These are phyloP conservation scores for Helogale parvula DNA, from an alignment of 2,113 vertebrate species.

Conservation along the genomic window DNA sequence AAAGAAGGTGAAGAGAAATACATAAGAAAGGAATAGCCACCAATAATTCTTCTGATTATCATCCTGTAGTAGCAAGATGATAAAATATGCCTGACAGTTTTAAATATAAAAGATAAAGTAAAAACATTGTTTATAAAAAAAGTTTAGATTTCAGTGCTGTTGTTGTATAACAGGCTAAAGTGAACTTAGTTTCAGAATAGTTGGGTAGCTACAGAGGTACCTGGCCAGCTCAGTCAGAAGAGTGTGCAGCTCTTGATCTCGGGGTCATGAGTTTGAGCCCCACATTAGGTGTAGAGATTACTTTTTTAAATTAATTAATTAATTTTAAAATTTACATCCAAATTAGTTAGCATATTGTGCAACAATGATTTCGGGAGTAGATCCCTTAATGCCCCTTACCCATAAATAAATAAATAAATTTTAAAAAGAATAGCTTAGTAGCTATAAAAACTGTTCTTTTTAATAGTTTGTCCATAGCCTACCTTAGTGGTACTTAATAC, in stretches of 20 bases:
- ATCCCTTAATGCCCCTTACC: too few species aligned
- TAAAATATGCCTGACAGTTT: neutral
- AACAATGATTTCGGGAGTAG: too few species aligned
- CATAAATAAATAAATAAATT: neutral
- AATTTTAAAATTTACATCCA: too few species aligned
- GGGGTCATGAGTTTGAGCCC: neutral
- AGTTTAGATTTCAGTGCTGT: neutral
- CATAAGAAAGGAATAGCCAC: neutral
- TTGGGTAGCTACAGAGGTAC: neutral
- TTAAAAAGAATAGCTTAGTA: neutral
- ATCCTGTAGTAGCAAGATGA: neutral
- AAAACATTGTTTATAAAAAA: constrained; percentile 16
- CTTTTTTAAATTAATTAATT: neutral
- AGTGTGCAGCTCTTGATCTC: neutral
- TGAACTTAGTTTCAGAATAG: constrained; percentile 1
- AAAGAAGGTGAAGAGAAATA: constrained; percentile 19
- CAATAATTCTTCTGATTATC: neutral
- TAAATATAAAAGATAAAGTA: neutral
- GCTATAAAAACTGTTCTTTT: neutral
- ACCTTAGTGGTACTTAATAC: neutral
- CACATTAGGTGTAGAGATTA: neutral
- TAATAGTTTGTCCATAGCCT: neutral
- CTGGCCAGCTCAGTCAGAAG: neutral
- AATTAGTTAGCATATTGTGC: too few species aligned
- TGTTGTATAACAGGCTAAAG: neutral